These are phyloP conservation scores for Proterorhinus semilunaris DNA, from an alignment of 2,113 vertebrate genomes.

Conservation along the genomic window DNA sequence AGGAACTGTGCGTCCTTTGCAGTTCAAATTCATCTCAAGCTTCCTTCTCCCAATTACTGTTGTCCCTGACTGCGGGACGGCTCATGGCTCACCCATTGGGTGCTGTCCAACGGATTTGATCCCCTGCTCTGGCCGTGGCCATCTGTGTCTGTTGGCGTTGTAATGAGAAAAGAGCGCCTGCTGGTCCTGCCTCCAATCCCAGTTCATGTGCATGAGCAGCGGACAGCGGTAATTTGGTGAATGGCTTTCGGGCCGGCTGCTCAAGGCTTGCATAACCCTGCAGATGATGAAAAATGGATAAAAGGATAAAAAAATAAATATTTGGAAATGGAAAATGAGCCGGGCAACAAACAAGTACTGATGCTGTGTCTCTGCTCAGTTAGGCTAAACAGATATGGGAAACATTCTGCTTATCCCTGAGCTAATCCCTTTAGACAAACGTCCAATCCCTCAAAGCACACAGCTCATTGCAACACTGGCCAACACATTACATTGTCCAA, in stretches of 20 bases:
- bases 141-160: conserved; percentile 64
- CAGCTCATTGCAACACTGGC: conserved; percentile 45
- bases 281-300: conserved; percentile 57
- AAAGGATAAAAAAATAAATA: conserved; percentile 61
- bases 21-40: conserved; percentile 24
- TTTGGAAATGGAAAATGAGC: conserved; percentile 59
- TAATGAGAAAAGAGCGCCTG: conserved; percentile 58
- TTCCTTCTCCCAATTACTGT: conserved; percentile 32
- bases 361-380: conserved; percentile 52
- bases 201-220: conserved; percentile 32
- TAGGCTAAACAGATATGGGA: conserved; percentile 58
- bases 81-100: conserved; percentile 64
- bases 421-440: conserved; percentile 69
- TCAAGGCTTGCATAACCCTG: conserved; percentile 51
- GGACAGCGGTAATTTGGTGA: conserved; percentile 55
- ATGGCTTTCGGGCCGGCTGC: conserved; percentile 31
- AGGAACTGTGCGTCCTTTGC: conserved; percentile 21
- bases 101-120: conserved; percentile 66
- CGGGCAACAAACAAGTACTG: conserved; percentile 50
- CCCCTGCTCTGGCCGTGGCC: conserved; percentile 55
- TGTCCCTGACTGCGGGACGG: conserved; percentile 39
- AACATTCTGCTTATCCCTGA: conserved; percentile 63
- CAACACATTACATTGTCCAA: conserved; percentile 24
- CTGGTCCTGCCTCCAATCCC: conserved; percentile 57
- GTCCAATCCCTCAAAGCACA: conserved; percentile 62